Conservation (phyloP, 2,113 vertebrate genomes). For the Sturnus vulgaris region DNA sequence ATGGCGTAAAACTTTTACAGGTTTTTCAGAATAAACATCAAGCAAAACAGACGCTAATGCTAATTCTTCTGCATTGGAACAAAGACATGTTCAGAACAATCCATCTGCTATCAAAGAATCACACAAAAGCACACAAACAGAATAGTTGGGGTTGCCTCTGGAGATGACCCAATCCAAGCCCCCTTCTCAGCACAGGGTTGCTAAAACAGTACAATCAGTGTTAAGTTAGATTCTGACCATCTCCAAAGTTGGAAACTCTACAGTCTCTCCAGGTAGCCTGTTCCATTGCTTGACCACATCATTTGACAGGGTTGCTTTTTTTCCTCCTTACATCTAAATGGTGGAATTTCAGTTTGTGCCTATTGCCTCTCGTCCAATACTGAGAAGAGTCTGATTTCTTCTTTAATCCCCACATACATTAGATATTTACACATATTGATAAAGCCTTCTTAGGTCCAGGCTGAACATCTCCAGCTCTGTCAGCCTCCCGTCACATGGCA, state of each 20-base stretch:
- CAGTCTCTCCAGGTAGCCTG: not conserved
- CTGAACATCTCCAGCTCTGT: not conserved
- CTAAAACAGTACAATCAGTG: not conserved
- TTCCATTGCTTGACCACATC: not conserved
- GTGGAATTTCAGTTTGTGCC: not conserved
- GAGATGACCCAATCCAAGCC: not conserved
- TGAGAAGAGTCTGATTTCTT: not conserved
- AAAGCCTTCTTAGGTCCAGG: not conserved
- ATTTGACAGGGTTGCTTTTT: rapidly evolving
- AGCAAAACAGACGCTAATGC: not conserved
- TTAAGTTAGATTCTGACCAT: not conserved
- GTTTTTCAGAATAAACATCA: not conserved
- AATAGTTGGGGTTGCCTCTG: not conserved
- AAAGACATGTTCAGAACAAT: not conserved
- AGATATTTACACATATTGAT: not conserved
- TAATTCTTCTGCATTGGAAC: not conserved
- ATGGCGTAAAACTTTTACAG: not conserved
- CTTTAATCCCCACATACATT: not conserved
- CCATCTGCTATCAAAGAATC: not conserved
- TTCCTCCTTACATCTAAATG: not conserved
- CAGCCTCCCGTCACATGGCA: not conserved
- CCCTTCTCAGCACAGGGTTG: not conserved
- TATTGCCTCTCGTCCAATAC: not conserved
- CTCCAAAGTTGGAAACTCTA: not conserved
- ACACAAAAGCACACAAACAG: not conserved